phyloP scores from a whole-genome alignment of 2,888 invertebrate species.

The Ormyrus rosae region DNA sequence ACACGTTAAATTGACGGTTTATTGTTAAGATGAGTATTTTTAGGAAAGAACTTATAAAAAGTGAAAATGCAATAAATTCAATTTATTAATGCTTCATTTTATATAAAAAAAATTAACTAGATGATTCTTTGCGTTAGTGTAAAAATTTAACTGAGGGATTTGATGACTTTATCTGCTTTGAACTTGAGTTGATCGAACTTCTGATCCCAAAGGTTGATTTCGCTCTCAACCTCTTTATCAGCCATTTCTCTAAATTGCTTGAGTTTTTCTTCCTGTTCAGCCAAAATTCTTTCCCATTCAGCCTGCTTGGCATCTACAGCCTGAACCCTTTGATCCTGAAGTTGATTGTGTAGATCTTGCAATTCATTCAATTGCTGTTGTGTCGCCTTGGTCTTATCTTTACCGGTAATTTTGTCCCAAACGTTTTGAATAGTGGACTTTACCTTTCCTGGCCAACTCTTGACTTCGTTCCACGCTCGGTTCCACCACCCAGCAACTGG shows the following conservation, averaged over 20 bases:
- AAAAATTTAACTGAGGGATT: not conserved
- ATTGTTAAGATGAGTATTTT: no score
- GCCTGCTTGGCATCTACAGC: not conserved
- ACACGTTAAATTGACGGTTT: no score
- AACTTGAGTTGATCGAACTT: not conserved
- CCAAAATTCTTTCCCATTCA: not conserved
- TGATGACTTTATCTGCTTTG: not conserved
- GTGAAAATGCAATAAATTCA: no score
- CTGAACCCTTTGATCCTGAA: not conserved
- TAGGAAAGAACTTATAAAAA: no score
- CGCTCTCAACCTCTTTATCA: not conserved
- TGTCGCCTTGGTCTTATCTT: not conserved
- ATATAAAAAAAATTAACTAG: no score
- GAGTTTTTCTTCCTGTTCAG: not conserved
- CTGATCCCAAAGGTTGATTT: not conserved
- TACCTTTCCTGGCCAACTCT: not conserved
- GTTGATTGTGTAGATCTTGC: not conserved
- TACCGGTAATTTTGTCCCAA: conserved; percentile 8
- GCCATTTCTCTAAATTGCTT: not conserved
- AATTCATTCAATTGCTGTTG: conserved; percentile 2
- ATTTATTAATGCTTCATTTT: no score
- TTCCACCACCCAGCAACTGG: not conserved
- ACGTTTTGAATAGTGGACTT: not conserved
- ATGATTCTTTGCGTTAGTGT: no score
- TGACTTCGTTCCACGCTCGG: not conserved